phyloP scores from a whole-genome alignment of 92 coral and sea anemone species.

The Parazoanthus atlanticus region DNA sequence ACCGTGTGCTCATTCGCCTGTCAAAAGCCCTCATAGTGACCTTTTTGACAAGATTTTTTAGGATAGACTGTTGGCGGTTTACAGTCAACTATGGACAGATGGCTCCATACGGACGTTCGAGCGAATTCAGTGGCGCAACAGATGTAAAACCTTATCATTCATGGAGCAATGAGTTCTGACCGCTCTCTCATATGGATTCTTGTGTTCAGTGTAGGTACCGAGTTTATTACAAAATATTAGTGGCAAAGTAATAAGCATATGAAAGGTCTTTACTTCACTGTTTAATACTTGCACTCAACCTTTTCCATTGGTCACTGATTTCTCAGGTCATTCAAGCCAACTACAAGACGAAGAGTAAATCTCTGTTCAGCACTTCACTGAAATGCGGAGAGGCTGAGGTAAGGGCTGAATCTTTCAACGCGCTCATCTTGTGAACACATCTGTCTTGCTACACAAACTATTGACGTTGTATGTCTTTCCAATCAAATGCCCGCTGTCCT shows the following conservation, averaged over 20 bases:
- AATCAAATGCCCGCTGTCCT: constrained; percentile 59
- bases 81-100: constrained; percentile 69
- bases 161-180: constrained; percentile 44
- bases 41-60: constrained; percentile 67
- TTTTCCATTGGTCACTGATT: neutral
- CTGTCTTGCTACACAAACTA: constrained; percentile 5
- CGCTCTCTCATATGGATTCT: constrained; percentile 31
- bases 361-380: constrained; percentile 14
- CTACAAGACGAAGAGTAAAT: constrained; percentile 32
- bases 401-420: constrained; percentile 21
- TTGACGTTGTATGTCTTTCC: constrained; percentile 49
- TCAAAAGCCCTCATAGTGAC: constrained; percentile 65
- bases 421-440: neutral
- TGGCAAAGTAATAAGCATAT: constrained; percentile 19
- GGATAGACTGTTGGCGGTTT: constrained; percentile 75
- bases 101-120: constrained; percentile 51
- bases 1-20: constrained; percentile 55
- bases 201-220: constrained; percentile 19
- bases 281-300: neutral
- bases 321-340: constrained; percentile 39
- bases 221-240: neutral
- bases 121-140: constrained; percentile 3
- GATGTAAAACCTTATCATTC: neutral
- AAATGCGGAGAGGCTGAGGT: constrained; percentile 46
- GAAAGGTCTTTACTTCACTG: neutral